These are phyloP conservation scores for Dasyurus viverrinus DNA, from an alignment of 2,113 vertebrate species.

Conservation along the genomic window DNA sequence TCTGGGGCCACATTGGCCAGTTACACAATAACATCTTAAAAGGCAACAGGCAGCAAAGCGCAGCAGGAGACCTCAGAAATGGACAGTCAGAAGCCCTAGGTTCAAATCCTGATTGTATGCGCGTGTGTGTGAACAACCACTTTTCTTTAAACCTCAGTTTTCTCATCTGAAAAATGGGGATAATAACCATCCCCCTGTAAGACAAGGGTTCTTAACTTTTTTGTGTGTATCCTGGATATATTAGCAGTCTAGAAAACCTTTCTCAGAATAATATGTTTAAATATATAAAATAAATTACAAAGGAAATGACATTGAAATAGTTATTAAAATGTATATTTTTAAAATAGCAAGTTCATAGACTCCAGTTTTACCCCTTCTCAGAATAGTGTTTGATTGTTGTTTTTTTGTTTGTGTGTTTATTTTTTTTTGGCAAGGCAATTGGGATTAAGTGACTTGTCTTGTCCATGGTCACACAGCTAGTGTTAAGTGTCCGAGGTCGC, in stretches of 20 bases:
- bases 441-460: too few relatives aligned
- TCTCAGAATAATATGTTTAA: background rate
- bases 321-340: background rate
- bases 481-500: too few relatives aligned
- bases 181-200: background rate
- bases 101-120: background rate
- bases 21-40: background rate
- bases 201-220: background rate
- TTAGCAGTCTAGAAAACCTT: background rate
- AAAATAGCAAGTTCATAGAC: background rate
- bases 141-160: background rate
- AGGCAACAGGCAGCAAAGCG: background rate
- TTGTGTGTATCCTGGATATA: background rate
- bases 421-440: too few relatives aligned
- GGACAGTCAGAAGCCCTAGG: background rate
- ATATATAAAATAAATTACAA: background rate
- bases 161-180: background rate
- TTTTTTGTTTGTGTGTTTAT: too few relatives aligned
- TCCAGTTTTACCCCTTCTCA: background rate
- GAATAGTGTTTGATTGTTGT: background rate
- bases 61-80: background rate
- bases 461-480: too few relatives aligned
- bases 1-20: background rate
- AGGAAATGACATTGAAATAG: background rate
- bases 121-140: background rate